These are phyloP conservation scores for Crenichthys baileyi DNA, from an alignment of 2,797 vertebrate species.

Conservation along the genomic window DNA sequence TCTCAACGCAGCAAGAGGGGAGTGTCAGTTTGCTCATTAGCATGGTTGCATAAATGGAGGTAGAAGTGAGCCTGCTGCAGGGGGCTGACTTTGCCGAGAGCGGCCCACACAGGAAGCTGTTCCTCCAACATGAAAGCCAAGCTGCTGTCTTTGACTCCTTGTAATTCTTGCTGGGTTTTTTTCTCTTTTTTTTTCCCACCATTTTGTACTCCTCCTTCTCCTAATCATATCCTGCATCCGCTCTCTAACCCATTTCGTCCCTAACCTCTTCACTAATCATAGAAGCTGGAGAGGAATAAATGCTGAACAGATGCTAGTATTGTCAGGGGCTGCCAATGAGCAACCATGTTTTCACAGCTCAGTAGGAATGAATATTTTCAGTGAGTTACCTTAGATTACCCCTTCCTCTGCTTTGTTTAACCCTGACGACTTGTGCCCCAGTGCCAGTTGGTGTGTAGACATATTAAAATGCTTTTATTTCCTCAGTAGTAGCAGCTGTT, in stretches of 20 bases:
- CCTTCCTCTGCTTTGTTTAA: conserved; percentile 21
- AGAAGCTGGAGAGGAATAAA: conserved; percentile 57
- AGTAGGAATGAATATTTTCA: conserved; percentile 24
- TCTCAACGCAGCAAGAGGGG: conserved; percentile 55
- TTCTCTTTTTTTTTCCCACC: background rate
- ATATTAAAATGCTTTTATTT: background rate
- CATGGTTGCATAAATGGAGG: conserved; percentile 45
- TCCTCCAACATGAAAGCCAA: conserved; percentile 53
- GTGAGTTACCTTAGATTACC: conserved; percentile 35
- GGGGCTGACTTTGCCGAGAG: conserved; percentile 38
- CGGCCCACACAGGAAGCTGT: conserved; percentile 60
- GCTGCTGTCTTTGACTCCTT: conserved; percentile 24
- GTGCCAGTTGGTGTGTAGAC: background rate
- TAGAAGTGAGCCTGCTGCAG: conserved; percentile 33
- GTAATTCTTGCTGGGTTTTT: conserved; percentile 31
- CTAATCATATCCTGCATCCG: conserved; percentile 61
- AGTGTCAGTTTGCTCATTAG: conserved; percentile 58
- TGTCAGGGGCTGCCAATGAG: conserved; percentile 57
- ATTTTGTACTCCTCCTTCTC: conserved; percentile 57
- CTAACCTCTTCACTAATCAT: conserved; percentile 69
- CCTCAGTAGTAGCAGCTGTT: background rate
- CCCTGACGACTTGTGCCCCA: background rate
- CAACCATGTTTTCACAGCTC: conserved; percentile 49
- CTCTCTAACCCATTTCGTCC: conserved; percentile 61
- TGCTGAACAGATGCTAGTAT: conserved; percentile 63